Percentiles rank a stretch among this genome's conserved stretches.
Conservation (phyloP, 2,797 vertebrate species). For the Podarcis siculus region DNA sequence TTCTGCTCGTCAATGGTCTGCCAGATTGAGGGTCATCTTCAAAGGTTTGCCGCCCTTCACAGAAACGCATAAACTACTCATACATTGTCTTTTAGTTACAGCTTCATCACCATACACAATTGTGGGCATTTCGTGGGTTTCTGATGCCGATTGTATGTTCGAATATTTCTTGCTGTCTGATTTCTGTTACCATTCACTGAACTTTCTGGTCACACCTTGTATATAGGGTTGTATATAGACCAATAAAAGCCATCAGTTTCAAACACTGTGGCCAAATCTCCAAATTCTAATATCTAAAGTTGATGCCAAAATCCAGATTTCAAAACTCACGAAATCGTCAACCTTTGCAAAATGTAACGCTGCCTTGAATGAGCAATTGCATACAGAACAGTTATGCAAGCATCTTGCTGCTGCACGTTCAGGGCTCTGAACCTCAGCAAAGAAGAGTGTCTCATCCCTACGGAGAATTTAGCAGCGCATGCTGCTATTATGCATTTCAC, state of each 20-base stretch:
- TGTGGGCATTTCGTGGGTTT: too few species aligned
- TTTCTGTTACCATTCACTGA: rapidly evolving
- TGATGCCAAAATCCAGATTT: neutral
- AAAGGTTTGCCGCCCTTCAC: too few species aligned
- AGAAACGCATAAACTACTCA: too few species aligned
- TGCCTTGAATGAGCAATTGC: neutral
- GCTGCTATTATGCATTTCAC: neutral
- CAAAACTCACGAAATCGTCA: neutral
- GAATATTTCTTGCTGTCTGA: too few species aligned
- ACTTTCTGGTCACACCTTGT: too few species aligned
- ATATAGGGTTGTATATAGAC: too few species aligned
- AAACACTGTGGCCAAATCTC: neutral
- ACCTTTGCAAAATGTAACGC: neutral
- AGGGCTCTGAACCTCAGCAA: neutral
- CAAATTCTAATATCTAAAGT: neutral
- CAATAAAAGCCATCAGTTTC: neutral
- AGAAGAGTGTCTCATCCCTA: neutral
- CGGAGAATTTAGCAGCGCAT: neutral
- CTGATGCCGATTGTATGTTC: too few species aligned
- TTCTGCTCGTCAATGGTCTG: too few species aligned
- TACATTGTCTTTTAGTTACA: too few species aligned
- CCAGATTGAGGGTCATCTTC: too few species aligned
- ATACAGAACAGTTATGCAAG: neutral
- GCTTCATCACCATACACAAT: too few species aligned
- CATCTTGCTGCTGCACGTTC: neutral